These are phyloP conservation scores for Chymomyza costata DNA, from an alignment of 1,140 invertebrate species.

Conservation along the genomic window DNA sequence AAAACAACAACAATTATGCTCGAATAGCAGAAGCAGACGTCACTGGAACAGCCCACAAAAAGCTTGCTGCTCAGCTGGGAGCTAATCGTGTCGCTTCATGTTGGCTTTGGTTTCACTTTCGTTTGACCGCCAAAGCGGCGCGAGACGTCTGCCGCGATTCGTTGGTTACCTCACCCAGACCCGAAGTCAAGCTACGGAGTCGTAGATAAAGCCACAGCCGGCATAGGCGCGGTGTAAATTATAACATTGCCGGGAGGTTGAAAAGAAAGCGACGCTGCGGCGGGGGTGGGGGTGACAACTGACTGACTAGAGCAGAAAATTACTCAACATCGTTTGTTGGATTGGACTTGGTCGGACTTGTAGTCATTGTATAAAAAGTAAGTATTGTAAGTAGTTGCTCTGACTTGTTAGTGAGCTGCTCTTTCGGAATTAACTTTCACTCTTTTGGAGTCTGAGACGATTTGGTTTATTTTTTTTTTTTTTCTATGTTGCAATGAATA, in stretches of 20 bases:
- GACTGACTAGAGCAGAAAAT: conserved; percentile 55
- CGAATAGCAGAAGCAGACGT: conserved; percentile 1
- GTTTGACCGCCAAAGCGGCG: conserved; percentile 50
- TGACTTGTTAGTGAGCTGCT: conserved; percentile 20
- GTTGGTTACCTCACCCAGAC: conserved; percentile 41
- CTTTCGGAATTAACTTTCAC: conserved; percentile 39
- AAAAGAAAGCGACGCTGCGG: conserved; percentile 54
- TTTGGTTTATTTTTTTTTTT: too few species aligned
- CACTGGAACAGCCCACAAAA: conserved; percentile 32
- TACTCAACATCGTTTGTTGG: conserved; percentile 48
- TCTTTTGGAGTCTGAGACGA: conserved; percentile 18
- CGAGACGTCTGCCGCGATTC: conserved; percentile 5
- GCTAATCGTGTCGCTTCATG: too few species aligned
- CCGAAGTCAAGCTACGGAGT: conserved; percentile 3
- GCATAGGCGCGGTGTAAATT: too few species aligned
- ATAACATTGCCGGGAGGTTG: conserved; percentile 30
- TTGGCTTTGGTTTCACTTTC: conserved; percentile 41
- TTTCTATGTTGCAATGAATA: conserved; percentile 16
- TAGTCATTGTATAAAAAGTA: conserved; percentile 2
- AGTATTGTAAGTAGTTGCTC: conserved; percentile 22
- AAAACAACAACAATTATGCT: not conserved
- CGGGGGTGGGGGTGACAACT: conserved; percentile 19
- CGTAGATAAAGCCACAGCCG: too few species aligned
- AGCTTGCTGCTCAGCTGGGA: too few species aligned
- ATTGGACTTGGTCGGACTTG: too few species aligned